These are phyloP conservation scores for Eristalis tenax DNA, from an alignment of 2,888 invertebrate genomes.

Conservation along the genomic window DNA sequence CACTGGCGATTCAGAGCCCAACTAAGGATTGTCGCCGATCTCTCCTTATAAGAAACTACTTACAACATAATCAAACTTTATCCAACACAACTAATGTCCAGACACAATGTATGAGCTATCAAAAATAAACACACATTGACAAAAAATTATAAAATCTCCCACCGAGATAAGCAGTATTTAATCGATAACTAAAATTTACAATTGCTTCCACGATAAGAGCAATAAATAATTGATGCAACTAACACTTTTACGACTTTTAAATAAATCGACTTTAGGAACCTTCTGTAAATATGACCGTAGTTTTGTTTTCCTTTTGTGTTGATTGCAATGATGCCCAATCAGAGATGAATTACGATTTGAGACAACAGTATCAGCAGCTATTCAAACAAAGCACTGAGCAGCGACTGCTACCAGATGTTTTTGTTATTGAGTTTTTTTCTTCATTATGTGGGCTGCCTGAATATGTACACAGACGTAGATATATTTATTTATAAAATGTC, in stretches of 20 bases:
- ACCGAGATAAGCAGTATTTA: neutral
- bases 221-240: neutral
- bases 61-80: neutral
- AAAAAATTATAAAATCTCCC: neutral
- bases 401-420: conserved; percentile 8
- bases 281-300: neutral
- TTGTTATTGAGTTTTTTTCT: neutral
- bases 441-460: conserved; percentile 1
- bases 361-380: neutral
- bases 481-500: neutral
- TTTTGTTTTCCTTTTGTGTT: neutral
- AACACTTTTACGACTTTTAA: neutral
- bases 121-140: neutral
- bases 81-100: neutral
- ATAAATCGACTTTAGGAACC: neutral
- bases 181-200: conserved; percentile 1
- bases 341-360: neutral
- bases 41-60: neutral
- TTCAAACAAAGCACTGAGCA: conserved; percentile 7
- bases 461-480: neutral
- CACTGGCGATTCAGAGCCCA: conserved; percentile 1
- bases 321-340: neutral
- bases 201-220: neutral
- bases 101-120: neutral
- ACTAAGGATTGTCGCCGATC: conserved; percentile 12